Evolutionary conservation across 2,888 invertebrate species (phyloP).

Genomic region (Ochropleura leucogaster): DNA sequence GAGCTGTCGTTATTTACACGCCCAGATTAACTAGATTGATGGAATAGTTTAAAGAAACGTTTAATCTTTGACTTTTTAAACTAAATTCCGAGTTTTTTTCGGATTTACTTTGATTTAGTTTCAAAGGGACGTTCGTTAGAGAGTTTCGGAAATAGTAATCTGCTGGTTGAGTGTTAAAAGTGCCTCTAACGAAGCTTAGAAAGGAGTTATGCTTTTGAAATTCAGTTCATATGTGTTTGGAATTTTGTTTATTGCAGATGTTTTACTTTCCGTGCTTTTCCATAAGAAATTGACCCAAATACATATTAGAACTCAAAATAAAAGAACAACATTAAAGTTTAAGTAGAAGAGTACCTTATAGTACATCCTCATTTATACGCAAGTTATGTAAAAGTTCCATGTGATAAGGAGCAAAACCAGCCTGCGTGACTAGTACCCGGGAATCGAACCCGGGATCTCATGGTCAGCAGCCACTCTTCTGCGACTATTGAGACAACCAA

Average conservation of each 20-base stretch:
- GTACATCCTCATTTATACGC: background rate
- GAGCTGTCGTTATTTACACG: slow-evolving; percentile 71
- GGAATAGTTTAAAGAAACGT: slow-evolving; percentile 71
- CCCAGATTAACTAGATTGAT: slow-evolving; percentile 77
- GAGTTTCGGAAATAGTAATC: slow-evolving; percentile 48
- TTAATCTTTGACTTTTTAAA: slow-evolving; percentile 76
- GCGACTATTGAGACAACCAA: too few relatives aligned
- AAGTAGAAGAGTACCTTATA: background rate
- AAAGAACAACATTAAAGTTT: background rate
- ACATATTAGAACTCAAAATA: background rate
- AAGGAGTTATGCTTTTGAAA: slow-evolving; percentile 17
- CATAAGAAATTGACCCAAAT: background rate
- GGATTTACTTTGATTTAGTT: slow-evolving; percentile 64
- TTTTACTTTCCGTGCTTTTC: background rate
- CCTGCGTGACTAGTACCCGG: background rate
- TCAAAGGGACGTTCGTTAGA: slow-evolving; percentile 54
- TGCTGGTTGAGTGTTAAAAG: slow-evolving; percentile 36
- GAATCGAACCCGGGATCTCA: background rate
- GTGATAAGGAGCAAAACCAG: background rate
- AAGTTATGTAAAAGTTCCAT: background rate
- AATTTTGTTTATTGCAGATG: slow-evolving; percentile 10
- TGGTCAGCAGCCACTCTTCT: background rate
- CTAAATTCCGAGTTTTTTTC: slow-evolving; percentile 57
- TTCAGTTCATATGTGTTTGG: background rate
- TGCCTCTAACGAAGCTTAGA: slow-evolving; percentile 3